Percentiles rank a stretch among this genome's conserved stretches.
Evolutionary conservation across 2,797 vertebrate species (phyloP).

Genomic region (Xerus rutilus): DNA sequence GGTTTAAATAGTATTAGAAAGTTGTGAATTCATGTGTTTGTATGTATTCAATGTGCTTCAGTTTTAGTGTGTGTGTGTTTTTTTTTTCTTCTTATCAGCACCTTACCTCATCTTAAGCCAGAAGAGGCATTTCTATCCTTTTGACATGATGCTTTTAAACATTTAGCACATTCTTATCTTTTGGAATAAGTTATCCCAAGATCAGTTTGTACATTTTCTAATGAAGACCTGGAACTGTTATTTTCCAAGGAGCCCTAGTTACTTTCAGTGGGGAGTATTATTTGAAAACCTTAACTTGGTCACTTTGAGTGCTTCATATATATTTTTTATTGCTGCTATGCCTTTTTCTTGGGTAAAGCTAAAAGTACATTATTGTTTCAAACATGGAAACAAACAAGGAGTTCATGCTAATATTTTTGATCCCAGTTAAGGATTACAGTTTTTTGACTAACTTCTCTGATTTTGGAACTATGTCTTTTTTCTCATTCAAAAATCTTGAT

Average conservation of each 20-base stretch:
- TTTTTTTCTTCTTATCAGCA: neutral
- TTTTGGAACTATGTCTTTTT: neutral
- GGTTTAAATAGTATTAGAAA: neutral
- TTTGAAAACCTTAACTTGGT: neutral
- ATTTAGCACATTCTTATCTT: neutral
- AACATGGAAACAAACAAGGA: neutral
- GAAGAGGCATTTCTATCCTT: neutral
- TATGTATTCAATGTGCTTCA: neutral
- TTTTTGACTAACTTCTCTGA: neutral
- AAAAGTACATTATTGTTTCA: neutral
- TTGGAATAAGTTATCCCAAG: neutral
- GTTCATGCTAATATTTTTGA: neutral
- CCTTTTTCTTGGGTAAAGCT: neutral
- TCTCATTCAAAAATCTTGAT: neutral
- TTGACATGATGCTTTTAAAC: neutral
- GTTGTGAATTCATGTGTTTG: neutral
- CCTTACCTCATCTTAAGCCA: neutral
- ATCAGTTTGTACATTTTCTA: neutral
- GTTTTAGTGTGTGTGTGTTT: neutral
- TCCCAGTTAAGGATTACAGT: neutral
- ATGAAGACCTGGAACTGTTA: neutral
- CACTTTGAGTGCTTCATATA: neutral
- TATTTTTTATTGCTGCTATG: neutral
- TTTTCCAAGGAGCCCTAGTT: neutral
- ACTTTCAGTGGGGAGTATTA: neutral